Base-by-base conservation (phyloP, 30 jellyfish, hydroid and myxozoan genomes). In the Catostylus mosaicus region DNA sequence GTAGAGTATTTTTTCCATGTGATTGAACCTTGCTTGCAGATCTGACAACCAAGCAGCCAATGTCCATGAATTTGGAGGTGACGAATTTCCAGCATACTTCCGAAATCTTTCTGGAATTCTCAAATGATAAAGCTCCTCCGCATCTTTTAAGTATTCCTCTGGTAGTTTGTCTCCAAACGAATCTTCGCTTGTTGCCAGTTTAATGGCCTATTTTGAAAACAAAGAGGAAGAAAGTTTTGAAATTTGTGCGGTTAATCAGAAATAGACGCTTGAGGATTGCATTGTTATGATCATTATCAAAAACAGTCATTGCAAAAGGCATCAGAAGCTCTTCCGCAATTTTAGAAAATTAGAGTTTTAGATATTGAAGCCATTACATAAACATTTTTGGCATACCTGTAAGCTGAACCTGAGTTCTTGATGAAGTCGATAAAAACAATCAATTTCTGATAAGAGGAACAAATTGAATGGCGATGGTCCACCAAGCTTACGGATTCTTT, bases 61-160 rank as follows among this genome's bases (percentile, higher is more conserved):
- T 9, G 76, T 64, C 97, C 97, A 89, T 14, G 85, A 62, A 35
- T 59, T 60, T 14, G 97, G 97, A 0, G 95, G 97, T 12, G 97
- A 69, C 3, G 91, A 68, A 8, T n/a, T 67, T 0, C 97, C 97
- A n/a, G 95, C 94, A 7, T 69, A 22, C 30, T 56, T 35, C 23
- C 91, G 40, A 78, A 86, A 82, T 34, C 83, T 65, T 64, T 73
- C 77, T 16, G 97, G 97, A 19, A 89, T 68, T 67, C 78, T 67
- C 68, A 88, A 43, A 27, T 77, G 80, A 73, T 89, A 89, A 26
- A 89, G 68, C 80, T 89, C 97, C 77, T 64, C 88, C 61, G 95
- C 97, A 48, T 69, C 94, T 38, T 73, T 50, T 27, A 82, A 22
- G 30, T 61, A 56, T 33, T 82, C 67, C 36, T 85, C 95, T 2